Base-by-base conservation (phyloP, 2,888 invertebrate genomes). In the Leptopilina myrica region DNA sequence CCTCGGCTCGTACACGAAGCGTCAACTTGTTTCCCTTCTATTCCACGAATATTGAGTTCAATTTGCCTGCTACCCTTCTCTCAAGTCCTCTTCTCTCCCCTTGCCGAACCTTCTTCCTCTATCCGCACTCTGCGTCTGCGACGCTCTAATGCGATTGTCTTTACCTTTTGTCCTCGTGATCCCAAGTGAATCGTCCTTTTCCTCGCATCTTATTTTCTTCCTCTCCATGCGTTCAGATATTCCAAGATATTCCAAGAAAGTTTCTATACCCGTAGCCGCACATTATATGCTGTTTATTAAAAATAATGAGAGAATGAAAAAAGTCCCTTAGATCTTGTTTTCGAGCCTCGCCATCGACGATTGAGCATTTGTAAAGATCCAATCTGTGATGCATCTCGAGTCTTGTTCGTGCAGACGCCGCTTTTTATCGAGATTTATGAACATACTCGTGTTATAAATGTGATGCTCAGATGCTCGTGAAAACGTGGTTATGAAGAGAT, bases 21-120 rank as follows among this genome's bases (percentile, higher is more conserved):
- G 89, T 91, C 91, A 91, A 91, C 90, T 90, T 89, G 91, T 90
- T 91, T 90, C 90, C 90, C 89, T 89, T 89, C 89, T 89, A 88
- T 89, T 87, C 88, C 81, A 86, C 90, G 90, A 91, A 90, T 91
- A 91, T 91, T 90, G 89, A 90, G 88, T 90, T 88, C 88, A 88
- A 88, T 88, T 89, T 88, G 87, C 86, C 90, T 86, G 87, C 88
- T 89, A 88, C 89, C 87, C 87, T 85, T 86, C 85, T 86, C 75
- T 80, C 76, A 66, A 64, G 80, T 76, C 80, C 20, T 20, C 62
- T 56, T 59, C 59, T 15, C 73, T 73, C 56, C n/a, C 78, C 76
- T 64, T 53, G 4, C 33, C 33, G 5, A 33, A 33, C 33, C 33
- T 33, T 33, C 56, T 67, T 75, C 81, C 65, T 79, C 84, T 77